phyloP scores from a whole-genome alignment of 2,797 vertebrate genomes.

The Amblyopsis hoosieri region DNA sequence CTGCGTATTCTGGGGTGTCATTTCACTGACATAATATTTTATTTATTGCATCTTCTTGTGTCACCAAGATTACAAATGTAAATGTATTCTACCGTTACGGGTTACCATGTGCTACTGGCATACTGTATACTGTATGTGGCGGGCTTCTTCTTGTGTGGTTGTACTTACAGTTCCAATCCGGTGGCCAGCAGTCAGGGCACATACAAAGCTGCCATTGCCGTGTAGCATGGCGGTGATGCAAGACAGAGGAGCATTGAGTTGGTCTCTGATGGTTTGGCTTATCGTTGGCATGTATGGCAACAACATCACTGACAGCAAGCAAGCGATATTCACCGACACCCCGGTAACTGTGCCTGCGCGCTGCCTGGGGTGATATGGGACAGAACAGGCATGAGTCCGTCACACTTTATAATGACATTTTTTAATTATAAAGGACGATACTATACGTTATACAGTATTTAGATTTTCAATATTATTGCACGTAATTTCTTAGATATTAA shows the following conservation, averaged over 20 bases:
- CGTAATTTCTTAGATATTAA: too few relatives aligned
- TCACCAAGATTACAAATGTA: conserved; percentile 53
- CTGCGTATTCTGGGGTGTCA: background rate
- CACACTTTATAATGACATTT: background rate
- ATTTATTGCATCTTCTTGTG: conserved; percentile 69
- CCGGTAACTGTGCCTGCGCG: conserved; percentile 90
- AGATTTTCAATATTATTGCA: background rate
- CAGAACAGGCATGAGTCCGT: conserved; percentile 1
- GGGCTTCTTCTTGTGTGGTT: conserved; percentile 2
- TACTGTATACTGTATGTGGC: conserved; percentile 4
- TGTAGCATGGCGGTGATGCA: conserved; percentile 71
- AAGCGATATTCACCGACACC: conserved; percentile 88
- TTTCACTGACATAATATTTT: conserved; percentile 41
- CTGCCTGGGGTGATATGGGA: conserved; percentile 69
- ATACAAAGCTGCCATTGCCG: conserved; percentile 77
- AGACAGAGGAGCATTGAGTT: conserved; percentile 79
- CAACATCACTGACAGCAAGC: conserved; percentile 85
- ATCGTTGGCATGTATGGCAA: conserved; percentile 90
- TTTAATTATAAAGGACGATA: background rate
- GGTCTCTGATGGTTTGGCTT: conserved; percentile 85
- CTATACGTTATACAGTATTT: background rate
- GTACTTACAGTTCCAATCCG: conserved; percentile 85
- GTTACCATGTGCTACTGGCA: background rate
- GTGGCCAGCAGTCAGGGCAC: conserved; percentile 83
- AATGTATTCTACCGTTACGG: background rate